Evolutionary conservation across 1,140 invertebrate genomes (phyloP), one percentile per base, ranked within the genome.

Genomic region (Plodia interpunctella): DNA sequence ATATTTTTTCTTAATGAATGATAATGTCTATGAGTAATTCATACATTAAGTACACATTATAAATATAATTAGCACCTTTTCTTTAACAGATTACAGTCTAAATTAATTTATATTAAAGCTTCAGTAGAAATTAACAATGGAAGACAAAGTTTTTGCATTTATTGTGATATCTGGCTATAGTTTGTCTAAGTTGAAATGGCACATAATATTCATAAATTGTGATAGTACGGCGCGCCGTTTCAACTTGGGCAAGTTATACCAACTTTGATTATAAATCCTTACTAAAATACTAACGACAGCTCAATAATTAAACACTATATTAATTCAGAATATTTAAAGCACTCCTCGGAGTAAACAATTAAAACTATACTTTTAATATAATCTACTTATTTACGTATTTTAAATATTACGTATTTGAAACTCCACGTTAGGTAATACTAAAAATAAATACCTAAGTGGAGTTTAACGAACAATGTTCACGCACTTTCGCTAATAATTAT

Each of bases 71-170:
- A 80, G 78, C 76, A 80, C 78, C 76, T 44, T 58, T 21, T 57
- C 2, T 32, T 49, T 60, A 60, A 57, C 18, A 49, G 10, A 20
- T 11, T 20, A 20, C 20, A 51, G 49, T 51, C 59, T 64, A 71
- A 52, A 72, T 62, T 76, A 74, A 69, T 71, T 74, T 81, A 80
- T 66, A 78, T 85, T 85, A 85, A 85, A 85, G 80, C 82, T 85
- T 73, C 65, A 74, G 69, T 72, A 72, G 68, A 67, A 72, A 65
- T 64, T 80, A 74, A 78, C 65, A 66, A 62, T 76, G 78, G 80
- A 83, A 83, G 78, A 85, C 76, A 57, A 68, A 68, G 65, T 63
- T 76, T 71, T 77, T 76, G 71, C 70, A 69, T 68, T 63, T 49
- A 49, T 63, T 51, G 53, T 55, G 35, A 53, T 55, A 28, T 28